A percentile compares a stretch with the other conserved stretches of the same genome.
Conservation (phyloP, 2,797 vertebrate genomes). For the Pipistrellus pygmaeus region DNA sequence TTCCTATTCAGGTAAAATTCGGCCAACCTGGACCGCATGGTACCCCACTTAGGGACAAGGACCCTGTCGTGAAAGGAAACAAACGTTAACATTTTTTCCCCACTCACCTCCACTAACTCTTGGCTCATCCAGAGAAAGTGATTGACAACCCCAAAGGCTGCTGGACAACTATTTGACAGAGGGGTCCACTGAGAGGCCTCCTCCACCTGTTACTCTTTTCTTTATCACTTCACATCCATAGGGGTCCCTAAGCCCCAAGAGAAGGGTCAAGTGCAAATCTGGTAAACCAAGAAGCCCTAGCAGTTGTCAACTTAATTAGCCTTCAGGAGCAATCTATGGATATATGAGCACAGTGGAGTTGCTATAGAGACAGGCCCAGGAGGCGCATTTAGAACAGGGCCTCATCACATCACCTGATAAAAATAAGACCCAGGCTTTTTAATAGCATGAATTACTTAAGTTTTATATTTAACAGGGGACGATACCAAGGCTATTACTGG, state of each 20-base stretch:
- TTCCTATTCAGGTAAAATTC: not conserved
- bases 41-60: not conserved
- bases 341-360: constrained; percentile 63
- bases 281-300: constrained; percentile 75
- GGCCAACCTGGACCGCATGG: not conserved
- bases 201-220: constrained; percentile 80
- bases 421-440: constrained; percentile 88
- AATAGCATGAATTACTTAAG: constrained; percentile 88
- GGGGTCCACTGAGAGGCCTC: constrained; percentile 71
- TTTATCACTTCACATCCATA: constrained; percentile 78
- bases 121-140: constrained; percentile 59
- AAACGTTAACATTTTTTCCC: not conserved
- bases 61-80: not conserved
- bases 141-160: constrained; percentile 77
- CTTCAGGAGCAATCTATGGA: constrained; percentile 74
- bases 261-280: constrained; percentile 76
- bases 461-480: constrained; percentile 88
- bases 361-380: constrained; percentile 79
- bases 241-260: constrained; percentile 78
- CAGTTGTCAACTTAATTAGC: constrained; percentile 80
- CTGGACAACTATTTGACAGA: constrained; percentile 61
- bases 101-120: constrained; percentile 28
- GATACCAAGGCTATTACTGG: constrained; percentile 86
- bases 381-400: constrained; percentile 83
- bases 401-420: constrained; percentile 87